Base-by-base conservation (phyloP, 2,797 vertebrate genomes). In the Ispidina lecontei region DNA sequence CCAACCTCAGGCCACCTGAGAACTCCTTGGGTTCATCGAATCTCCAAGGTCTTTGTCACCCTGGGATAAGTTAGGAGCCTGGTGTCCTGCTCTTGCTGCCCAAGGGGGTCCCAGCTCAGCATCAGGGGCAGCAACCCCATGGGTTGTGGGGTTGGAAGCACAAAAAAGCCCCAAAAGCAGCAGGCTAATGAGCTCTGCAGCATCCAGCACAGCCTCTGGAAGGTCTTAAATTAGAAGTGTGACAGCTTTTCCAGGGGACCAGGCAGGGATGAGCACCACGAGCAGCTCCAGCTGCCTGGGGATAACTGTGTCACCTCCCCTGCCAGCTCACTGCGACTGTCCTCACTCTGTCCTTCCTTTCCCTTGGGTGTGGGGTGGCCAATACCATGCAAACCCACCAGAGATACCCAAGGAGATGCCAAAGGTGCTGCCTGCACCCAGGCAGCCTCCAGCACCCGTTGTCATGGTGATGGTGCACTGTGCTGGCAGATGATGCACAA, bases 81-180 rank as follows among this genome's bases (percentile, higher is more conserved):
- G 29, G 22, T 62, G 10, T 28, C 33, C 72, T 64, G n/a, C 14
- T 41, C 44, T 68, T 28, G 39, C 20, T 41, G 28, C 41, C 60
- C 29, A 39, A 4, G 2, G 4, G 9, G 14, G n/a, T 41, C n/a
- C 33, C 44, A 35, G 62, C 63, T 23, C 71, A n/a, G 46, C 5
- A 0, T 29, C 39, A 5, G 35, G 54, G 18, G 3, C 0, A 25
- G 22, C 23, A 14, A 7, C 64, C 29, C 68, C 59, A 5, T 1
- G 10, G 33, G 56, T 3, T 8, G 63, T 0, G 2, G 41, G 46
- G 56, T 51, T 58, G 47, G n/a, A 19, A 12, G 3, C 7, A 2
- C 46, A 8, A 2, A 1, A 1, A 51, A 59, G 6, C 7, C 62
- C 58, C 18, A 18, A 21, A 10, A 1, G 12, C 5, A 62, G 55